Percentiles rank a stretch among this genome's conserved stretches.
These are phyloP conservation scores for Rhodophaea formosa DNA, from an alignment of 2,888 invertebrate species.

Conservation along the genomic window DNA sequence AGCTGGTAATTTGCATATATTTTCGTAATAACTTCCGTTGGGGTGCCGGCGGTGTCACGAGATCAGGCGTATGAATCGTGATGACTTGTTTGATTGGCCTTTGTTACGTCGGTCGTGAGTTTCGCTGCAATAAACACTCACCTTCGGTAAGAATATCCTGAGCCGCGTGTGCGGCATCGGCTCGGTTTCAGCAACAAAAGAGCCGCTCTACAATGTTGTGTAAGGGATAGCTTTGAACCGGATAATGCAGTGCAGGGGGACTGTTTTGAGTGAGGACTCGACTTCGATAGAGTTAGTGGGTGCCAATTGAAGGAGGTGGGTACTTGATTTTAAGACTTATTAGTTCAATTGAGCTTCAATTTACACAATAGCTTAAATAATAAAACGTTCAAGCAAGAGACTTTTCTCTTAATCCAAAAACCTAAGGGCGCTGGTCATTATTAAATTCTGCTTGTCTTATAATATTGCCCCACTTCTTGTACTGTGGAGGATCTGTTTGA, in stretches of 20 bases:
- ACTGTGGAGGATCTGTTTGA: too few species aligned
- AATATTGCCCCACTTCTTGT: too few species aligned
- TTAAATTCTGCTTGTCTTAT: too few species aligned
- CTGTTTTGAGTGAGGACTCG: neutral
- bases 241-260: neutral
- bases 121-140: constrained; percentile 2
- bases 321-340: neutral
- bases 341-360: neutral
- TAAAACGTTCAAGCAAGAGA: too few species aligned
- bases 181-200: neutral
- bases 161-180: constrained; percentile 16
- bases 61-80: constrained; percentile 37
- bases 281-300: neutral
- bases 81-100: constrained; percentile 39
- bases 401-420: too few species aligned
- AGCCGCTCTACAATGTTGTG: neutral
- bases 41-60: constrained; percentile 58
- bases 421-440: too few species aligned
- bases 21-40: constrained; percentile 75
- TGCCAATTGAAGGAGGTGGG: neutral
- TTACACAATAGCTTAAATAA: too few species aligned
- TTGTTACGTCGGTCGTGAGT: constrained; percentile 32
- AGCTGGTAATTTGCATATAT: constrained; percentile 72
- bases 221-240: neutral
- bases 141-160: constrained; percentile 1